Conservation (phyloP, 2,113 vertebrate species). For the Prunella himalayana region DNA sequence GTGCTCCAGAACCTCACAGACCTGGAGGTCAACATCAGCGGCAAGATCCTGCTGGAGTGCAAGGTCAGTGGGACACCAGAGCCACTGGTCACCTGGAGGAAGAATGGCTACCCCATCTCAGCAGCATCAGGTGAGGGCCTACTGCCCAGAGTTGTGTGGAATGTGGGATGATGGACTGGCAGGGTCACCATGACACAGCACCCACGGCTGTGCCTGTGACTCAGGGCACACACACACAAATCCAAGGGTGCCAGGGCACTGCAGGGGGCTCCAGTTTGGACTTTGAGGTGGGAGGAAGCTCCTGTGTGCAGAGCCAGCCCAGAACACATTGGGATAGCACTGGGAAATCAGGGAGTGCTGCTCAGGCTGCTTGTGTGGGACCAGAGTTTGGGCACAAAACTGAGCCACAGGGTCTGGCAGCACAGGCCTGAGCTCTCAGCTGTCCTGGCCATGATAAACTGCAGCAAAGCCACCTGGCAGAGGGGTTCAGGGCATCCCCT, state of each 20-base stretch:
- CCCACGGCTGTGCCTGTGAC: rapidly evolving
- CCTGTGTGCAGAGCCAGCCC: neutral
- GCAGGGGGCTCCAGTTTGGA: neutral
- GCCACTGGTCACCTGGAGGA: slow-evolving; percentile 80
- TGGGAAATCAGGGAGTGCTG: neutral
- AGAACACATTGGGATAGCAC: neutral
- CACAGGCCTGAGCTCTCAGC: neutral
- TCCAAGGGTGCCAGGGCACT: rapidly evolving
- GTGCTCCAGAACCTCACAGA: slow-evolving; percentile 84
- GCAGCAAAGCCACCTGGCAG: neutral
- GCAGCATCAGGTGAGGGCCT: slow-evolving; percentile 78
- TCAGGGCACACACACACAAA: neutral
- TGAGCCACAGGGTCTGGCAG: neutral
- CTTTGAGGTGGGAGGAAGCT: neutral
- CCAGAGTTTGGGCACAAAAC: neutral
- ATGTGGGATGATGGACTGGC: rapidly evolving
- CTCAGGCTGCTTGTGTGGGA: neutral
- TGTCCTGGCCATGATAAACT: neutral
- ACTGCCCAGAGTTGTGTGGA: rapidly evolving
- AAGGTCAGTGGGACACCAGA: slow-evolving; percentile 75
- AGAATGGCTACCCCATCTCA: slow-evolving; percentile 74
- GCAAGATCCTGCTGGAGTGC: slow-evolving; percentile 81
- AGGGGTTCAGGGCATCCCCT: neutral
- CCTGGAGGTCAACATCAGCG: slow-evolving; percentile 85
- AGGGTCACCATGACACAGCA: too few relatives aligned